Base-by-base conservation (phyloP, 2,797 vertebrate genomes). In the Typhlichthys subterraneus region DNA sequence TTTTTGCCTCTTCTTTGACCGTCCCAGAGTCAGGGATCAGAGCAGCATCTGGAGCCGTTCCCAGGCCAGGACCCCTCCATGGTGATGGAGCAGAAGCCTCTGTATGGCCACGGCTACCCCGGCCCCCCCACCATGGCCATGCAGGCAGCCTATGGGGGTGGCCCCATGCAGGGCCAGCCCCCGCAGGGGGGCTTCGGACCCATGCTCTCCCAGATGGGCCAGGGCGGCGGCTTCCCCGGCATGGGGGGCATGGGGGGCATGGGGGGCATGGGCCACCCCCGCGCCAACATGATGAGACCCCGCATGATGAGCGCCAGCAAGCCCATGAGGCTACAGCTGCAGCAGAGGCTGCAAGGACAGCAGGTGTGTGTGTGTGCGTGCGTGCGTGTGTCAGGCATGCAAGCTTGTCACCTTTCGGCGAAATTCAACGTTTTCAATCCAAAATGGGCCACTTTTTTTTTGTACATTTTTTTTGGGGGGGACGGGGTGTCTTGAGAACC, bases 301-400 rank as follows among this genome's bases (percentile, higher is more conserved):
- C 90, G 96, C 58, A 96, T 94, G 91, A 88, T 94, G 65, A 96
- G 77, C 1, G 93, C 95, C 56, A 94, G 94, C 63, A 98, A 97
- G 73, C 97, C 98, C 33, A 94, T 98, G 67, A 90, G 97, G 56
- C 94, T 98, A 76, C 97, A 99, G 85, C 95, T 99, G 66, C 97
- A 99, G 72, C 97, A 99, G 89, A 93, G 97, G 81, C 92, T 99
- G 38, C 97, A 99, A 87, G 95, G 97, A 65, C 97, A 97, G 70
- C 97, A 99, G 96, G 97, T 98, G 87, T 67, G n/a, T 42, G 23
- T 23, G 23, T 29, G 23, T 23, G 23, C 2, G 23, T 23, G 23
- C 2, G 23, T 29, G 23, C 1, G 23, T 29, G 23, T 4, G 23
- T 29, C 23, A 29, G 23, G 23, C 23, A 29, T 29, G 23, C 23